These are phyloP conservation scores for Drosophila kohkoa DNA, from an alignment of 1,140 invertebrate species.

Conservation along the genomic window DNA sequence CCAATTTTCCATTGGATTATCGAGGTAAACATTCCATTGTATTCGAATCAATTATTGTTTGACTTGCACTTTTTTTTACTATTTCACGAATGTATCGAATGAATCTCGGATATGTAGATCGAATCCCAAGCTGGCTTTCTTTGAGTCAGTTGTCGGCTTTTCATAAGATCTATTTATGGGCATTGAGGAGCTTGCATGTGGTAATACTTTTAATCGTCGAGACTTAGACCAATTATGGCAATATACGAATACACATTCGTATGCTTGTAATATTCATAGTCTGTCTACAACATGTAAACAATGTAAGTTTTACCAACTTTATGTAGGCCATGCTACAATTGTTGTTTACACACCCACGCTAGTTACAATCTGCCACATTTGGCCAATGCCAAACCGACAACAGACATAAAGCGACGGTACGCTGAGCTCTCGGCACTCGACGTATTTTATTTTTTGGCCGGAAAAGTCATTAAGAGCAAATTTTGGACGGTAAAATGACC, in stretches of 20 bases:
- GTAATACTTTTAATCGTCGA: neutral
- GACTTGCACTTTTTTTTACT: constrained; percentile 14
- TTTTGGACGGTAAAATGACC: constrained; percentile 32
- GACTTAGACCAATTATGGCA: constrained; percentile 5
- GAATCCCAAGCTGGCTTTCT: constrained; percentile 11
- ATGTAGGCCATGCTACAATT: constrained; percentile 40
- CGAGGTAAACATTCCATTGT: constrained; percentile 10
- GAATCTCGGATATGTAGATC: neutral
- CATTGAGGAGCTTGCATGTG: neutral
- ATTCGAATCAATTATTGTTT: constrained; percentile 16
- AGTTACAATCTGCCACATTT: constrained; percentile 36
- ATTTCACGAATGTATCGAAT: neutral
- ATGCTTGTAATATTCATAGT: neutral
- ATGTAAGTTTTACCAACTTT: constrained; percentile 10
- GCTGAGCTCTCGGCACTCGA: constrained; percentile 15
- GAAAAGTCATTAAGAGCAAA: constrained; percentile 43
- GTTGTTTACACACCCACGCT: constrained; percentile 41
- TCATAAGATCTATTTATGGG: neutral
- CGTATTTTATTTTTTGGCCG: constrained; percentile 11
- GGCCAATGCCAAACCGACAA: constrained; percentile 39
- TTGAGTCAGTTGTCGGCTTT: neutral
- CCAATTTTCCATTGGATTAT: constrained; percentile 24
- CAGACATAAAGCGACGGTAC: constrained; percentile 21
- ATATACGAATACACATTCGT: neutral
- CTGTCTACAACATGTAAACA: constrained; percentile 9